Evolutionary conservation across 1,140 invertebrate genomes (phyloP).

Genomic region (Drosophila lowei): DNA sequence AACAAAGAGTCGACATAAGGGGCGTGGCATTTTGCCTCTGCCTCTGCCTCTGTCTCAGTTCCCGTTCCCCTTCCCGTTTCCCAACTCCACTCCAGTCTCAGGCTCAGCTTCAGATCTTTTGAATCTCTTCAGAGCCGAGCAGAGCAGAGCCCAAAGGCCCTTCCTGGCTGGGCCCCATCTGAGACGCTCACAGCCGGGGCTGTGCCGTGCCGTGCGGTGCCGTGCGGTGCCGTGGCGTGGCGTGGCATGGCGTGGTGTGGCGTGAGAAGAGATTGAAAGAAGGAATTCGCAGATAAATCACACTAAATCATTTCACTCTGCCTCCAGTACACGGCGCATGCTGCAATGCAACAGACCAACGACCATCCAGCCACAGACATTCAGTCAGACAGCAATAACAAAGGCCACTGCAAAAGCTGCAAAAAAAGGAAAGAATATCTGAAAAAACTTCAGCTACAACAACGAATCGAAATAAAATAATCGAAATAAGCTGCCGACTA

Average conservation of each 20-base stretch:
- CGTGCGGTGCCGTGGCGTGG: too few relatives aligned
- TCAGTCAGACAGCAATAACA: slow-evolving; percentile 30
- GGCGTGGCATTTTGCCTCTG: slow-evolving; percentile 29
- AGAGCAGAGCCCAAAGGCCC: not conserved
- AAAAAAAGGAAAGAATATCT: slow-evolving; percentile 12
- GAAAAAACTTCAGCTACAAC: not conserved
- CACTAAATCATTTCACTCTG: slow-evolving; percentile 80
- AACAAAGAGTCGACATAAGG: not conserved
- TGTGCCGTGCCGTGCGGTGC: too few relatives aligned
- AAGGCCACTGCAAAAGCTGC: slow-evolving; percentile 39
- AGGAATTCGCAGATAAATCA: slow-evolving; percentile 81
- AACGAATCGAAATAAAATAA: not conserved
- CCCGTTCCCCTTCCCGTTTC: not conserved
- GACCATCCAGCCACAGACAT: slow-evolving; percentile 22
- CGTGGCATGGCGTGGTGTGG: slow-evolving; percentile 25
- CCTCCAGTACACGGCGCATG: slow-evolving; percentile 62
- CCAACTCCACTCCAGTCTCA: too few relatives aligned
- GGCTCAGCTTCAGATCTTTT: not conserved
- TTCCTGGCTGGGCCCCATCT: not conserved
- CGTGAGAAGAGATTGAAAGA: slow-evolving; percentile 80
- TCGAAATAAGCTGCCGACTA: not conserved
- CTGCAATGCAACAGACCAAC: slow-evolving; percentile 56
- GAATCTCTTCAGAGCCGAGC: too few relatives aligned
- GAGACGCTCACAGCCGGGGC: not conserved
- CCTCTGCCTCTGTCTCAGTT: not conserved